These are phyloP conservation scores for Sinosuthora webbiana DNA, from an alignment of 2,113 vertebrate species.

Conservation along the genomic window DNA sequence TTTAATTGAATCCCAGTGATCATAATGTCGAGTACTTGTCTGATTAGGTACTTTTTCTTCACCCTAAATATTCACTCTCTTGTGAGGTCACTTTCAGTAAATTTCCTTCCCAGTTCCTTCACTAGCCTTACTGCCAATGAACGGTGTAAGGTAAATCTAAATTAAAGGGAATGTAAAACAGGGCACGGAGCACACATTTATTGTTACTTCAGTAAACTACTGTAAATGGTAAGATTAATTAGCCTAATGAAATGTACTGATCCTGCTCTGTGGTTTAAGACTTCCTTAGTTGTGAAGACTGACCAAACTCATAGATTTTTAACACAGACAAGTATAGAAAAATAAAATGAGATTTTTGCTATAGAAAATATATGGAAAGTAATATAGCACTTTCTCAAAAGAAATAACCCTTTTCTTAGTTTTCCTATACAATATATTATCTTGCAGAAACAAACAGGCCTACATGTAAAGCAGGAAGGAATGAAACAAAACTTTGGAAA, in stretches of 20 bases:
- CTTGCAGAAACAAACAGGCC: background rate
- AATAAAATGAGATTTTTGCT: background rate
- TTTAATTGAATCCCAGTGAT: background rate
- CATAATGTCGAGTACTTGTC: background rate
- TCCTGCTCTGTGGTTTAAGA: background rate
- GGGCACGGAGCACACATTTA: background rate
- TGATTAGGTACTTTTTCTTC: background rate
- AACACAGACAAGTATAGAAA: background rate
- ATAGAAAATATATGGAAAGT: background rate
- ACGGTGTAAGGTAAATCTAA: background rate
- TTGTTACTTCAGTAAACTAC: background rate
- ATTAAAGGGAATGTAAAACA: background rate
- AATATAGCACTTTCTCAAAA: slow-evolving; percentile 19
- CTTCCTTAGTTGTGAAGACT: background rate
- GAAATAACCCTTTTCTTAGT: background rate
- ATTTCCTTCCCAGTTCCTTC: background rate
- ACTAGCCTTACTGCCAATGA: background rate
- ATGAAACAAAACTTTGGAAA: background rate
- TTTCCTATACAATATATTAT: background rate
- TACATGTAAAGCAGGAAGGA: background rate
- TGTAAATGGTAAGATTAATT: background rate
- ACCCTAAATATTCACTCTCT: background rate
- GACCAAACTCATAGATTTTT: background rate
- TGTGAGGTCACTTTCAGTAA: background rate
- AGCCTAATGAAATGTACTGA: background rate